These are phyloP conservation scores for Arrhamphus sclerolepis DNA, from an alignment of 2,797 vertebrate species.

Conservation along the genomic window DNA sequence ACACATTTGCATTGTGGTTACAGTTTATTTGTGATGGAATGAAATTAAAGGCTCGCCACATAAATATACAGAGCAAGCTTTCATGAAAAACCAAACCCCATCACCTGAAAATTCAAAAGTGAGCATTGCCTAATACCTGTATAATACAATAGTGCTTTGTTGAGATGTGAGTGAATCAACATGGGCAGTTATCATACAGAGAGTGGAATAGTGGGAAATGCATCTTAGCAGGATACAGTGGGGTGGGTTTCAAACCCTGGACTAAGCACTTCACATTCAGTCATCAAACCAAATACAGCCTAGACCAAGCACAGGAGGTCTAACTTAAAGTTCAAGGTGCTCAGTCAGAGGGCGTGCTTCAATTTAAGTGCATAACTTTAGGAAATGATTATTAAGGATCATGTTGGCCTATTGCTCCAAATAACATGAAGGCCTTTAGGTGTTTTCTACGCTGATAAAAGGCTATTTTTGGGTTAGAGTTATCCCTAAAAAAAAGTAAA, in stretches of 20 bases:
- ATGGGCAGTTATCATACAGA: slow-evolving; percentile 65
- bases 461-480: slow-evolving; percentile 67
- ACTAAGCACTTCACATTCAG: slow-evolving; percentile 62
- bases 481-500: slow-evolving; percentile 63
- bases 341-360: slow-evolving; percentile 25
- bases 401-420: slow-evolving; percentile 63
- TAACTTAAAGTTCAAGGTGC: slow-evolving; percentile 23
- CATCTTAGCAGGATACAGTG: slow-evolving; percentile 41
- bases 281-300: slow-evolving; percentile 48
- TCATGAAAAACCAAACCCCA: slow-evolving; percentile 25
- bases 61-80: slow-evolving; percentile 8
- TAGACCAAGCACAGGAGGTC: slow-evolving; percentile 20
- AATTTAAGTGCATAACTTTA: slow-evolving; percentile 52
- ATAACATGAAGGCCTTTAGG: slow-evolving; percentile 71
- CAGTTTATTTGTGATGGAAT: slow-evolving; percentile 3
- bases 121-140: slow-evolving; percentile 53
- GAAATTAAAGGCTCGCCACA: slow-evolving; percentile 15
- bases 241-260: slow-evolving; percentile 32
- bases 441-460: slow-evolving; percentile 71
- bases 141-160: slow-evolving; percentile 56
- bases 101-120: slow-evolving; percentile 20
- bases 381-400: slow-evolving; percentile 47
- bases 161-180: slow-evolving; percentile 48
- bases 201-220: slow-evolving; percentile 58
- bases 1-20: slow-evolving; percentile 51